Evolutionary conservation across 2,113 vertebrate species (phyloP).

Genomic region (Coreoperca whiteheadi): DNA sequence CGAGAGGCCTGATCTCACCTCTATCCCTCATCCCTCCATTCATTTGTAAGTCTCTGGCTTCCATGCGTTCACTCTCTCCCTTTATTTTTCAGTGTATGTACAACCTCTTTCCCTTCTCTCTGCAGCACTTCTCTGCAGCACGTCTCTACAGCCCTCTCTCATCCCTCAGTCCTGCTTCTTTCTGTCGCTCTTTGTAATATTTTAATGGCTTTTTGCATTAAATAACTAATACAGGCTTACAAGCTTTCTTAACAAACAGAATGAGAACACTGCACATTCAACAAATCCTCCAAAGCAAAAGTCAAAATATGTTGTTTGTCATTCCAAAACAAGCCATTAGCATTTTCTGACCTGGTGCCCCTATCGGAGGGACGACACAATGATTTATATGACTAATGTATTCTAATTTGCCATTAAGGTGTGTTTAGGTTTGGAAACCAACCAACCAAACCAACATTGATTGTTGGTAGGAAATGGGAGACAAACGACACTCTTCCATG

Average conservation of each 20-base stretch:
- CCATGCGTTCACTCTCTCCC: neutral
- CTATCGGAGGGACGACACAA: neutral
- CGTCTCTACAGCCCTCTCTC: neutral
- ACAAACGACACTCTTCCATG: no score
- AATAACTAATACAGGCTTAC: neutral
- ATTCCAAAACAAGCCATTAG: neutral
- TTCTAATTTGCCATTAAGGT: no score
- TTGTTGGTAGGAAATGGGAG: no score
- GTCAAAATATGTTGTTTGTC: no score
- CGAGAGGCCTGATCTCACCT: conserved; percentile 3
- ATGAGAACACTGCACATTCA: neutral
- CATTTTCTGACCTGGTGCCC: no score
- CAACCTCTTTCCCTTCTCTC: conserved; percentile 3
- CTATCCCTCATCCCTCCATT: neutral
- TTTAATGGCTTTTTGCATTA: neutral
- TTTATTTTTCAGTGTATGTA: neutral
- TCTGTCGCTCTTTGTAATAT: neutral
- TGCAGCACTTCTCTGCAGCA: neutral
- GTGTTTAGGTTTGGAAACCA: no score
- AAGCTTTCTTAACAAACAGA: neutral
- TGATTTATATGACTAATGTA: neutral
- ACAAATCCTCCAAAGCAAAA: neutral
- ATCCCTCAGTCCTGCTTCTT: neutral
- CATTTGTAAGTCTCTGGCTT: conserved; percentile 1
- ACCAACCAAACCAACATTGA: no score